Base-by-base conservation (phyloP, 2,113 vertebrate genomes). In the Riparia riparia region DNA sequence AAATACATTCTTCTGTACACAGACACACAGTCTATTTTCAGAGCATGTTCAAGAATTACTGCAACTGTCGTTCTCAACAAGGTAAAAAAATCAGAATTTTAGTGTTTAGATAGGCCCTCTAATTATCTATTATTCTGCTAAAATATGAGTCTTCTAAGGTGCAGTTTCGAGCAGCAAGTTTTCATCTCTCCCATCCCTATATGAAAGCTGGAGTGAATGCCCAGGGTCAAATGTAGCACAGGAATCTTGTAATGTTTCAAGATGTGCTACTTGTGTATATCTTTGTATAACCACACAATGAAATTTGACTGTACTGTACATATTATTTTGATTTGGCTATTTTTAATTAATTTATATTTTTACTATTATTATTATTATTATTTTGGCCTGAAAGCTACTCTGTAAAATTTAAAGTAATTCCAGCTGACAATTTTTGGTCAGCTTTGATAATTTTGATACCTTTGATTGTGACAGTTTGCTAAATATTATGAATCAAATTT, bases 241-340 rank as follows among this genome's bases (percentile, higher is more conserved):
- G 14, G 2, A 49, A 4, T 45, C 29, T 45, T 61, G 4, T 14
- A 10, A 14, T 56, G 10, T 44, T 7, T 47, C 2, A 12, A 39
- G 6, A 25, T 57, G 41, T 2, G 11, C 6, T 64, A 10, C 8
- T 47, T 68, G 17, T 49, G 1, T 7, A 21, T 58, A 41, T 53
- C 37, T 42, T 58, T 7, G 17, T 15, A 47, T n/a, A 81, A 44
- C 0, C 0, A 32, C 12, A 11, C 5, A n/a, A 37, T 12, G 2
- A 66, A 57, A 25, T 42, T 82, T 31, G 6, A 45, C 24, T 78
- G 3, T 21, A 31, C 3, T 3, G 2, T 9, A 45, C 26, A 2
- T 41, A 34, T 26, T 57, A 29, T n/a, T 92, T 66, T 56, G 2
- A 3, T 32, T 65, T 70, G 1, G 2, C 0, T 34, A 17, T 1